These are phyloP conservation scores for Eulithis prunata DNA, from an alignment of 2,888 invertebrate species.

Conservation along the genomic window DNA sequence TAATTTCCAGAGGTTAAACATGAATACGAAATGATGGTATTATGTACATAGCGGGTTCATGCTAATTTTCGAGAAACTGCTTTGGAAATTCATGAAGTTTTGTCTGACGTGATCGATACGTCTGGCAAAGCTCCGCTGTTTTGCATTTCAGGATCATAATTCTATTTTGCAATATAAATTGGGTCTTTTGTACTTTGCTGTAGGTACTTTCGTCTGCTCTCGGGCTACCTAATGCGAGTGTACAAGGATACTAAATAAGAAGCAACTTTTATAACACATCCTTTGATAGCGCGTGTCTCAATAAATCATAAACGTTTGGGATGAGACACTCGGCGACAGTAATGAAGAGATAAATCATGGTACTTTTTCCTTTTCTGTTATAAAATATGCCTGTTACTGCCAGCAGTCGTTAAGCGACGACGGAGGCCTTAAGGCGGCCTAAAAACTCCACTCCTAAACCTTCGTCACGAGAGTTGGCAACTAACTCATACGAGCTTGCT, in stretches of 20 bases:
- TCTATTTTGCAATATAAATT: not conserved
- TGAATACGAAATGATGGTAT: not conserved
- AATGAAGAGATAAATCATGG: constrained; percentile 29
- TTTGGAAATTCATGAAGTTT: constrained; percentile 1
- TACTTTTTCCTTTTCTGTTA: constrained; percentile 3
- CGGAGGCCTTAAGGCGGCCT: too few species aligned
- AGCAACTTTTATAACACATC: not conserved
- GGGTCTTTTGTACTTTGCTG: not conserved
- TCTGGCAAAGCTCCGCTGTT: not conserved
- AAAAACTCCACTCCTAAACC: too few species aligned
- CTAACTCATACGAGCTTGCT: too few species aligned
- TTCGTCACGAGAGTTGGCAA: too few species aligned
- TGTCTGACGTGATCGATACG: not conserved
- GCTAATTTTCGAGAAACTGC: not conserved
- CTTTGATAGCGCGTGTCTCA: constrained; percentile 26
- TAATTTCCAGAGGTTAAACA: too few species aligned
- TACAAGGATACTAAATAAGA: too few species aligned
- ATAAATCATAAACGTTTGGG: constrained; percentile 35
- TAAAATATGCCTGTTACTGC: too few species aligned
- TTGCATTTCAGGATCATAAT: not conserved
- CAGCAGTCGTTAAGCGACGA: too few species aligned
- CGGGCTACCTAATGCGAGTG: too few species aligned
- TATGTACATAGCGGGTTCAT: constrained; percentile 1
- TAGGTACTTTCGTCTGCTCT: too few species aligned
- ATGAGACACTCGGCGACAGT: constrained; percentile 26